Evolutionary conservation across 2,113 vertebrate genomes (phyloP).

Genomic region (Gallinago media): DNA sequence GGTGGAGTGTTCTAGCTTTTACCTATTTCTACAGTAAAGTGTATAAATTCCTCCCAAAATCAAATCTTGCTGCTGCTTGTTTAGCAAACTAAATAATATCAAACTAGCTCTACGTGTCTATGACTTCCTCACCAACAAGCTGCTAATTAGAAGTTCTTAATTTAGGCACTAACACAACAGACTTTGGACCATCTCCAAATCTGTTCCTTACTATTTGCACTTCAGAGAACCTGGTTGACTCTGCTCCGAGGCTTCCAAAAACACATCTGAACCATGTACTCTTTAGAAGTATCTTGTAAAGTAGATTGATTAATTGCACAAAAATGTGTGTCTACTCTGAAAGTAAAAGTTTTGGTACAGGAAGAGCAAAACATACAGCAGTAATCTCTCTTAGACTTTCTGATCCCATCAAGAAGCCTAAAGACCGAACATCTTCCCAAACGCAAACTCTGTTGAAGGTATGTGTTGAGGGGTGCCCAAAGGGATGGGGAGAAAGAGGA

Average conservation of each 20-base stretch:
- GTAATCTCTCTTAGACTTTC: background rate
- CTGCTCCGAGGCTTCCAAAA: background rate
- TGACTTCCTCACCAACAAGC: too few species aligned
- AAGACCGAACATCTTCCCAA: background rate
- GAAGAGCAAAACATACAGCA: background rate
- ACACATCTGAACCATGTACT: background rate
- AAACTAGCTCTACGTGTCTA: too few species aligned
- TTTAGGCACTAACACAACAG: background rate
- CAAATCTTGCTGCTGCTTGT: too few species aligned
- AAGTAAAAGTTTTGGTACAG: background rate
- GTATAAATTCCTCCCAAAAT: background rate
- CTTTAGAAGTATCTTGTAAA: background rate
- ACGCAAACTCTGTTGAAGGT: background rate
- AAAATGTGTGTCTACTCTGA: background rate
- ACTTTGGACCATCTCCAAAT: background rate
- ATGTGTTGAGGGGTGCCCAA: background rate
- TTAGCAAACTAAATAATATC: too few species aligned
- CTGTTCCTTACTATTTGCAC: background rate
- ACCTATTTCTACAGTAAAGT: background rate
- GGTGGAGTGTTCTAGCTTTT: background rate
- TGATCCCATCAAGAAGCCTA: rapidly evolving
- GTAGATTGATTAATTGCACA: background rate
- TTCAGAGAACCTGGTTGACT: background rate
- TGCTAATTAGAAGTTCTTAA: too few species aligned
- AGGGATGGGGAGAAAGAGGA: background rate